A percentile compares a stretch with the other conserved stretches of the same genome.
phyloP scores from a whole-genome alignment of 2,113 vertebrate genomes.

The Sinocyclocheilus maitianheensis region DNA sequence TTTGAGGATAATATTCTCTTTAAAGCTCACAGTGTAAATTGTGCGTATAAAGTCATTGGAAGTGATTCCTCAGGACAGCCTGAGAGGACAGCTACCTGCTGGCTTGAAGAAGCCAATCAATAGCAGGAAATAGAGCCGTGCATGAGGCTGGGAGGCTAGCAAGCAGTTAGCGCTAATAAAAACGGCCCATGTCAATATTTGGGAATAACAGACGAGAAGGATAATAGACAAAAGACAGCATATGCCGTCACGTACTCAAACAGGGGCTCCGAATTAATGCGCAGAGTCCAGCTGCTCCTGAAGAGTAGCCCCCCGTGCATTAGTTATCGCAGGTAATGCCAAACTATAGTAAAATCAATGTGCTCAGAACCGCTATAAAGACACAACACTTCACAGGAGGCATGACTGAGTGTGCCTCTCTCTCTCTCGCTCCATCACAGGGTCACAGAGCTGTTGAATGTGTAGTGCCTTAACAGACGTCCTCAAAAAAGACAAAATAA shows the following conservation, averaged over 20 bases:
- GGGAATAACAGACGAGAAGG: constrained; percentile 86
- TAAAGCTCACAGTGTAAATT: constrained; percentile 91
- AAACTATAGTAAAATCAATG: constrained; percentile 71
- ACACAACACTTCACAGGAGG: constrained; percentile 55
- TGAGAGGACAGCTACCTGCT: constrained; percentile 87
- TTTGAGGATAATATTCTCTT: constrained; percentile 90
- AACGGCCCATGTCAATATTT: constrained; percentile 93
- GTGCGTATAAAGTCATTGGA: constrained; percentile 89
- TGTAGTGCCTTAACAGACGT: constrained; percentile 22
- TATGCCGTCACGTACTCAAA: constrained; percentile 81
- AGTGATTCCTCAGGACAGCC: constrained; percentile 88
- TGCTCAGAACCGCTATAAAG: constrained; percentile 45
- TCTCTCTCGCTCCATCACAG: constrained; percentile 2
- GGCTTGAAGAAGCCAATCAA: constrained; percentile 89
- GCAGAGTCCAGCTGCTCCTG: constrained; percentile 81
- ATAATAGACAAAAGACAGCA: constrained; percentile 89
- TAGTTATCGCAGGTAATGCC: constrained; percentile 83
- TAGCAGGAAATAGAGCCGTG: constrained; percentile 89
- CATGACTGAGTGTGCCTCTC: constrained; percentile 47
- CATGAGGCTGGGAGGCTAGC: constrained; percentile 82
- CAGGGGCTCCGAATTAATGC: constrained; percentile 80
- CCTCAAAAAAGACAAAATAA: neutral
- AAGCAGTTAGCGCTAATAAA: constrained; percentile 90
- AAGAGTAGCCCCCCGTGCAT: constrained; percentile 83
- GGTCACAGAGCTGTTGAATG: constrained; percentile 15